Evolutionary conservation across 2,888 invertebrate species (phyloP), one percentile per base, ranked within the genome.

Genomic region (Euclidia mi): DNA sequence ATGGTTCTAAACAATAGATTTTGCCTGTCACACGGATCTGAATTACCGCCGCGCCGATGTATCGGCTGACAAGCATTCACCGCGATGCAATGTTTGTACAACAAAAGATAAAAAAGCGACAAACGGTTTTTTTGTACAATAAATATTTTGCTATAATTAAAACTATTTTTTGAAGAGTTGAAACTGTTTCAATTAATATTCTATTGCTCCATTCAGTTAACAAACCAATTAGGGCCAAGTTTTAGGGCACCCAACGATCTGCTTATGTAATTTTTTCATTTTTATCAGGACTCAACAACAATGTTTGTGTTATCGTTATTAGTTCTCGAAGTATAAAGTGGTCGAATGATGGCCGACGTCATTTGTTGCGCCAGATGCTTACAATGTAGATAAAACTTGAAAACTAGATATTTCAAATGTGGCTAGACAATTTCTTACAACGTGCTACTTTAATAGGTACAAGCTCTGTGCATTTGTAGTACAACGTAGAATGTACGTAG

Each of bases 1-100:
- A 59, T 53, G 56, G 51, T 46, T 44, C 61, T n/a, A 65, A 66
- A 66, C 71, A 73, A 72, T 58, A 64, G 56, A 35, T 63, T 70
- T 47, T 55, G 58, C 61, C 10, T 50, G 70, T 69, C 73, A 73
- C 44, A 58, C 50, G 34, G 44, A 40, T 38, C 60, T 57, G 61
- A 66, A 73, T 64, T 65, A 65, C 63, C 31, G 40, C 59, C 49
- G 48, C 62, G 56, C 53, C 49, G 61, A 65, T 58, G 56, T 59
- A 53, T 47, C 58, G 17, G 44, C 52, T 66, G 71, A 73, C 74
- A 70, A 55, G 58, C 64, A 61, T 72, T 70, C 66, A 65, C 44
- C 31, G 32, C 41, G 51, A 52, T 70, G 72, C 18, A 12, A 11
- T 20, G 44, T 43, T 41, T 42, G 51, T 32, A 58, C 20, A 31